Evolutionary conservation across 64 coral and sea anemone genomes (phyloP), one percentile per base, ranked within the genome.

Genomic region (Porites lutea): DNA sequence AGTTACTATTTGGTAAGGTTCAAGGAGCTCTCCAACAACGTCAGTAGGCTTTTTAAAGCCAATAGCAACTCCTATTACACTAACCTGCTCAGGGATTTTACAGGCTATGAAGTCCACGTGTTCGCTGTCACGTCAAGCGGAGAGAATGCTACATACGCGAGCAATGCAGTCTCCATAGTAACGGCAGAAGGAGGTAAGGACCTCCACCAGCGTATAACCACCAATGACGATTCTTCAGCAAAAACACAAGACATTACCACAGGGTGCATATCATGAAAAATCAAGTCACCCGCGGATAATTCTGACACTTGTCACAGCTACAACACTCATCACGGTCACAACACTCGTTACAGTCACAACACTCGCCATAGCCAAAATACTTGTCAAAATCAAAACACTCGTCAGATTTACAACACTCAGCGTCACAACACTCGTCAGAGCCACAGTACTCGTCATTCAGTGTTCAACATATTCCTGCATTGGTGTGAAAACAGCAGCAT

Each of bases 151-250:
- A 79, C 76, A 8, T 79, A 79, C 19, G 52, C 50, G 3, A 79
- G 76, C 76, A 52, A 58, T 52, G 11, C 52, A 11, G 76, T 79
- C 0, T 22, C 76, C 16, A 79, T 79, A 10, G 18, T 52, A 13
- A 79, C 76, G 23, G 6, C 52, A 79, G 76, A 79, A 27, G 76
- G 76, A 21, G 76, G 76, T 79, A 59, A 58, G 76, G 23, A 2
- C 18, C 13, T 2, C 13, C 63, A 18, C 2, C 8, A 5, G 63
- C 19, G 19, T 16, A n/a, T 65, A 6, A 15, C 4, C 14, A 5
- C 8, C 19, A 4, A n/a, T 65, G 14, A 5, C 4, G 63, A 37
- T 37, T 37, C 27, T 37, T 37, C 27, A 37, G 27, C 27, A 37
- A 37, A 37, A 37, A 37, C 27, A 37, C 27, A 37, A 37, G 27